phyloP scores from a whole-genome alignment of 2,797 vertebrate species.

The Harpagifer antarcticus region DNA sequence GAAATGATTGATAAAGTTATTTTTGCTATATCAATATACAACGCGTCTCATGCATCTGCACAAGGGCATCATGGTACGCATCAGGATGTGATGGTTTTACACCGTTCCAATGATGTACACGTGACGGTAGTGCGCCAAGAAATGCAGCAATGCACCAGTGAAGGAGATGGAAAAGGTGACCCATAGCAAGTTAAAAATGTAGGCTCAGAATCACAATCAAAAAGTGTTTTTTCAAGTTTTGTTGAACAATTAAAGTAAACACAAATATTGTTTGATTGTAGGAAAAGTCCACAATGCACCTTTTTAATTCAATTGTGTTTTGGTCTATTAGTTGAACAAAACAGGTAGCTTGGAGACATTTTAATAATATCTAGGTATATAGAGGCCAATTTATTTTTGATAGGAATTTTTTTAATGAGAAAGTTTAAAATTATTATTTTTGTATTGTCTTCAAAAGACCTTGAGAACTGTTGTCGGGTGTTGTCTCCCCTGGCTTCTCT shows the following conservation, averaged over 20 bases:
- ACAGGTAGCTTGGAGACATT: conserved; percentile 1
- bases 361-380: no score
- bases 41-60: neutral
- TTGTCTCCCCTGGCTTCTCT: conserved; percentile 31
- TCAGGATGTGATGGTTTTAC: neutral
- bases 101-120: neutral
- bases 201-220: neutral
- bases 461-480: conserved; percentile 31
- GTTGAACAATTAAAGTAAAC: neutral
- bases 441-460: neutral
- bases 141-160: neutral
- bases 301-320: neutral
- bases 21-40: neutral
- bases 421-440: neutral
- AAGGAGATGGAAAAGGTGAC: neutral
- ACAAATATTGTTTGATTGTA: neutral
- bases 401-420: neutral
- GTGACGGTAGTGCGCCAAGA: neutral
- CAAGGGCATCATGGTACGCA: no score
- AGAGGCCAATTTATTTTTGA: neutral
- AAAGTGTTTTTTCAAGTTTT: neutral
- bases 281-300: neutral
- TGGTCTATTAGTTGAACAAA: neutral
- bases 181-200: neutral
- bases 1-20: neutral